Conservation (phyloP, 2,113 vertebrate species). For the Dipodomys spectabilis region DNA sequence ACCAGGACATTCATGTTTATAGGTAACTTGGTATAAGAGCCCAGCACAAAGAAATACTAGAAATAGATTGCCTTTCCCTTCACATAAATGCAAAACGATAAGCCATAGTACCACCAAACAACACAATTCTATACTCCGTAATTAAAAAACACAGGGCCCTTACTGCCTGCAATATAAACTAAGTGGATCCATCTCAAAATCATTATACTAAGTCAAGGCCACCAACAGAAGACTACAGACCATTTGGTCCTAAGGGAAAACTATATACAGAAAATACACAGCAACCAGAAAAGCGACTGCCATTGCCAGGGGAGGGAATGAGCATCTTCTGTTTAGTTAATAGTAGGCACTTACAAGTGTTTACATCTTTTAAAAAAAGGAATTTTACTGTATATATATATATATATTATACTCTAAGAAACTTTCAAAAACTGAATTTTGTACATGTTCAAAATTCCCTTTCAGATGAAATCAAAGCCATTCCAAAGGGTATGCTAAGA, state of each 20-base stretch:
- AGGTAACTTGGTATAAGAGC: not conserved
- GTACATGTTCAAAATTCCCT: not conserved
- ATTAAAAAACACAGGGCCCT: not conserved
- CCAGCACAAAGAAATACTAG: not conserved
- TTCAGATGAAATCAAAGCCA: not conserved
- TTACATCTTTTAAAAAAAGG: not conserved
- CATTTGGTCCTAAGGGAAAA: not conserved
- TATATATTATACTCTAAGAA: not conserved
- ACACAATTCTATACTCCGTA: not conserved
- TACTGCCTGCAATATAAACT: not conserved
- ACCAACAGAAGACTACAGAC: not conserved
- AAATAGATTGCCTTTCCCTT: not conserved
- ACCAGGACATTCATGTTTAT: not conserved
- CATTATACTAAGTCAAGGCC: not conserved
- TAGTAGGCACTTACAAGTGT: not conserved
- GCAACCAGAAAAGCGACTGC: not conserved
- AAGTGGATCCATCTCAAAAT: not conserved
- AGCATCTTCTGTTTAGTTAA: not conserved
- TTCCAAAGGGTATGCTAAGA: conserved; percentile 16
- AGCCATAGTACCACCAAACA: not conserved
- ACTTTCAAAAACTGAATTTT: no score
- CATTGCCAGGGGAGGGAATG: no score
- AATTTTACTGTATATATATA: not conserved
- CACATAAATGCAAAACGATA: conserved; percentile 10
- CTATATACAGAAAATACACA: not conserved